These are phyloP conservation scores for Nasonia oneida DNA, from an alignment of 2,888 invertebrate species.

Conservation along the genomic window DNA sequence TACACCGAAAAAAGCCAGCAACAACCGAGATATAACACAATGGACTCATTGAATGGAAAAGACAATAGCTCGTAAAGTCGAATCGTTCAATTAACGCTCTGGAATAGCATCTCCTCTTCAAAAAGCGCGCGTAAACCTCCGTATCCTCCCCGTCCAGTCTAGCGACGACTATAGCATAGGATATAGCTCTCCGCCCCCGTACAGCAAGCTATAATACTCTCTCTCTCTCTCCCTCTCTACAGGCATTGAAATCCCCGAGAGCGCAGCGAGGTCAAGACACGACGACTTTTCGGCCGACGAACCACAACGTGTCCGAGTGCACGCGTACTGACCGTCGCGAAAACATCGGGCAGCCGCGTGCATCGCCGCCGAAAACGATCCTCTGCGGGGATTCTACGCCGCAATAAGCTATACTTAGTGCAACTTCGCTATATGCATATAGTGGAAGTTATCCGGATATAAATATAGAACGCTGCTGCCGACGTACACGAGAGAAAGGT, in stretches of 20 bases:
- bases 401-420: neutral
- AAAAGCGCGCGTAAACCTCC: neutral
- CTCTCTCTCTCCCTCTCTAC: slow-evolving; percentile 37
- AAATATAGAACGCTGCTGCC: too few species aligned
- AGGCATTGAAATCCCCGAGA: slow-evolving; percentile 70
- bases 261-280: slow-evolving; percentile 60
- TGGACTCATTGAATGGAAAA: neutral
- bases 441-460: too few species aligned
- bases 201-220: neutral
- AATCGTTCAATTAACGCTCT: neutral
- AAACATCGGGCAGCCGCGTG: slow-evolving; percentile 65
- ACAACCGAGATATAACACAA: neutral
- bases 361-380: neutral
- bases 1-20: neutral
- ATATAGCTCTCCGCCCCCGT: neutral
- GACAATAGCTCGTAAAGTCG: neutral
- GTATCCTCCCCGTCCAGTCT: neutral
- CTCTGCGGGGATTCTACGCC: neutral
- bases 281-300: slow-evolving; percentile 65
- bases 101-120: neutral
- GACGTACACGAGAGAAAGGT: neutral
- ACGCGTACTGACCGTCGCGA: slow-evolving; percentile 67
- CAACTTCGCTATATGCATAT: too few species aligned
- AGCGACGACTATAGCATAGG: neutral
- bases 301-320: slow-evolving; percentile 44